Evolutionary conservation across 1,140 invertebrate species (phyloP), one percentile per base, ranked within the genome.

Genomic region (Ips nitidus): DNA sequence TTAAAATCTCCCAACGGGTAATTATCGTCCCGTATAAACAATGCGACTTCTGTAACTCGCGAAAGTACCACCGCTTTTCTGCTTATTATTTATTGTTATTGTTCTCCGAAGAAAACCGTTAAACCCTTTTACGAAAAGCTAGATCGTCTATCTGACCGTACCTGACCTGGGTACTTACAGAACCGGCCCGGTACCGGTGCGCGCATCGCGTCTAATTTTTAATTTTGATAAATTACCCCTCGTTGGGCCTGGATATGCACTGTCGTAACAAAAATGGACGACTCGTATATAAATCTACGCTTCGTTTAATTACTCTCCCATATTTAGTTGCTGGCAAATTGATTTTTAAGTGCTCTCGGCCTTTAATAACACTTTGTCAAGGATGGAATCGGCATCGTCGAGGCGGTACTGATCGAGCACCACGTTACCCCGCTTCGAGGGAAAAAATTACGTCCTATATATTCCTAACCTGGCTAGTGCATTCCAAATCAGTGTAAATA

Each of bases 221-320:
- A 55, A 55, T 55, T 55, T 55, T 36, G 52, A 55, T 55, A 55
- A 55, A 55, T 55, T 55, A 55, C 52, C 37, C 37, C 22, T 50
- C 45, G 7, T 22, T 22, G 7, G 45, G 5, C 52, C 6, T 5
- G 5, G 5, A 55, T 36, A 55, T 55, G 52, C 52, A 55, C 2
- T 37, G 22, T 55, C n/a, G 52, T 36, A 2, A 6, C 6, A 55
- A 55, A 55, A 55, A 55, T 6, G 8, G 36, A 37, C 45, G 4
- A 47, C 45, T 22, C 22, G 22, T 22, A 22, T 47, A 47, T 47
- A n/a, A 5, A 47, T 47, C 52, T 37, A 55, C 52, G 36, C 52
- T 55, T 22, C 52, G 37, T 55, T 55, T 55, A 55, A 55, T 55
- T 55, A 55, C 52, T 55, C 52, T 55, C 8, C 52, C 52, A 55